phyloP scores from a whole-genome alignment of 2,888 invertebrate species.

The Miltochrista miniata region DNA sequence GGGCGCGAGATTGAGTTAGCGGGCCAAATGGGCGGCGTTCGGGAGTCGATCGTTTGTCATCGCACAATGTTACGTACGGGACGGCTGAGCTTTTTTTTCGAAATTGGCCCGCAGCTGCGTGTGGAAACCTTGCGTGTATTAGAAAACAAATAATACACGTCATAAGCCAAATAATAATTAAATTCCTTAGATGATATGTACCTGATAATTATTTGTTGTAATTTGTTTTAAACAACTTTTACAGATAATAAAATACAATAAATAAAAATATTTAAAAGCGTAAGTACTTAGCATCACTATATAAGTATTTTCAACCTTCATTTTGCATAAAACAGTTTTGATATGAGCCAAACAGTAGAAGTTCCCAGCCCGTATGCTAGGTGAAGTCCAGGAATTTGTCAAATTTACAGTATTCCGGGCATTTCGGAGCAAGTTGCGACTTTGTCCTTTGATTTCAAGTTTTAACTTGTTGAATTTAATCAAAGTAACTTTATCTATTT shows the following conservation, averaged over 20 bases:
- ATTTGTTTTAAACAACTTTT: no score
- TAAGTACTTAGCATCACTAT: no score
- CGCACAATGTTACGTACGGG: constrained; percentile 40
- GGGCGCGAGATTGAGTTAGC: constrained; percentile 16
- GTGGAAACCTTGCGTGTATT: constrained; percentile 2
- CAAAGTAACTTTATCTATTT: constrained; percentile 54
- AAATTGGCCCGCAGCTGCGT: constrained; percentile 27
- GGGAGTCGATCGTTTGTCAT: constrained; percentile 43
- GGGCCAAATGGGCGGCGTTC: constrained; percentile 13
- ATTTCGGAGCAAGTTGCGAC: constrained; percentile 31
- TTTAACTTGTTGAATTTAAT: constrained; percentile 49
- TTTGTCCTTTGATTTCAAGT: constrained; percentile 47
- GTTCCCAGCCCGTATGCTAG: constrained; percentile 9
- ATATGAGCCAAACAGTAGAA: constrained; percentile 16
- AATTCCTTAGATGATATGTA: no score
- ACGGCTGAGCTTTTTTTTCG: constrained; percentile 48
- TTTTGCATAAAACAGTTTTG: constrained; percentile 34
- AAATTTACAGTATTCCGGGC: constrained; percentile 29
- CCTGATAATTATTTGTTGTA: no score
- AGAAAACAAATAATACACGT: no score
- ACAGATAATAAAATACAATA: no score
- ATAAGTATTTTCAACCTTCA: constrained; percentile 11
- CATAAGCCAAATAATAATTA: no score
- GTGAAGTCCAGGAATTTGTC: constrained; percentile 20
- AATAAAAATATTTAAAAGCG: no score